These are phyloP conservation scores for Nomada hirtipes DNA, from an alignment of 2,888 invertebrate species.

Conservation along the genomic window DNA sequence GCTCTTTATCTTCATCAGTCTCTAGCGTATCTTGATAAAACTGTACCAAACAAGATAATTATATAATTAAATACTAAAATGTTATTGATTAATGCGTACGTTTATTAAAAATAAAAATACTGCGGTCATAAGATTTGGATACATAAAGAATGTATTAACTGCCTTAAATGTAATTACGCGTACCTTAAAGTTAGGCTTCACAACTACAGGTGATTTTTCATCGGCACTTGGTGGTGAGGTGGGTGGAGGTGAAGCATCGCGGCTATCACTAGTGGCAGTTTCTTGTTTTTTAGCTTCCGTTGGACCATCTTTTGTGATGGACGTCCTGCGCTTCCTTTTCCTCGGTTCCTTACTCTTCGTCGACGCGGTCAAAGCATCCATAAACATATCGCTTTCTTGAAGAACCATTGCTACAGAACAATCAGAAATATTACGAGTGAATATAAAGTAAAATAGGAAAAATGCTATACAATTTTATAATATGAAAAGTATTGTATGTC, in stretches of 20 bases:
- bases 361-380: slow-evolving; percentile 94
- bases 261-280: slow-evolving; percentile 76
- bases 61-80: not conserved
- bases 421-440: not conserved
- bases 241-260: slow-evolving; percentile 85
- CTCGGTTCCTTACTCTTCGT: slow-evolving; percentile 90
- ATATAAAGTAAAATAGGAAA: slow-evolving; percentile 12
- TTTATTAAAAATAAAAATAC: too few species aligned
- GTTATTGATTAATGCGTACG: not conserved
- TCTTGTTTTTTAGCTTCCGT: slow-evolving; percentile 86
- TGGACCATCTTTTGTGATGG: slow-evolving; percentile 89
- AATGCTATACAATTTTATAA: not conserved
- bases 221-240: slow-evolving; percentile 79
- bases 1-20: slow-evolving; percentile 87
- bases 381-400: slow-evolving; percentile 96
- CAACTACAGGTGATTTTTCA: slow-evolving; percentile 82
- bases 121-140: not conserved
- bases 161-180: slow-evolving; percentile 23
- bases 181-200: slow-evolving; percentile 85
- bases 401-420: slow-evolving; percentile 88
- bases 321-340: slow-evolving; percentile 91
- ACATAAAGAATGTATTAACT: slow-evolving; percentile 1
- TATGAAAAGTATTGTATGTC: not conserved
- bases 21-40: slow-evolving; percentile 97
- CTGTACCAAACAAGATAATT: slow-evolving; percentile 77